Evolutionary conservation across 2,113 vertebrate species (phyloP).

Genomic region (Climacteris rufus): DNA sequence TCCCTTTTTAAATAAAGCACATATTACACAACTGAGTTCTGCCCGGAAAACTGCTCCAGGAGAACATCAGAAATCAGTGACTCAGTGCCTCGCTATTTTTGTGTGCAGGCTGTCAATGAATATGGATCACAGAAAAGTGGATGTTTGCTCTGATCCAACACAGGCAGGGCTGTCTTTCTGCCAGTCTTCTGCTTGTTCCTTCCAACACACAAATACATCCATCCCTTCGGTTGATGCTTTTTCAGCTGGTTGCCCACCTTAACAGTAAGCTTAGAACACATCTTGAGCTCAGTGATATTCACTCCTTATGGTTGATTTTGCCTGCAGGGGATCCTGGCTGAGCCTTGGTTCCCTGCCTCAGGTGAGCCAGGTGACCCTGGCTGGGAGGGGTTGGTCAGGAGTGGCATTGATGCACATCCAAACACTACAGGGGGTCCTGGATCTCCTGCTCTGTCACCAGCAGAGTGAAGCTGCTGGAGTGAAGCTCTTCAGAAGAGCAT

Average conservation of each 20-base stretch:
- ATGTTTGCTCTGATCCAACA: neutral
- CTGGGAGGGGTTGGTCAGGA: fast-evolving
- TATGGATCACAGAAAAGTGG: neutral
- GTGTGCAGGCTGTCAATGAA: neutral
- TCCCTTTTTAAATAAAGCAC: neutral
- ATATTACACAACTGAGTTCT: neutral
- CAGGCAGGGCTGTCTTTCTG: neutral
- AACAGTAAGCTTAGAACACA: neutral
- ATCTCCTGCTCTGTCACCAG: neutral
- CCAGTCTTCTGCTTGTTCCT: neutral
- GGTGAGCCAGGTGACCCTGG: neutral
- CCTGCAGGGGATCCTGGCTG: neutral
- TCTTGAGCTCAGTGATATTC: neutral
- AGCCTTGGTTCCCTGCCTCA: neutral
- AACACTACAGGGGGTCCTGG: neutral
- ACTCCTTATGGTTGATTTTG: neutral
- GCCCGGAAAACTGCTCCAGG: neutral
- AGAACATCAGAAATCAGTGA: neutral
- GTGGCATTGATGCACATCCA: fast-evolving
- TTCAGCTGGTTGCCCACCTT: neutral
- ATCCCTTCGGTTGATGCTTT: neutral
- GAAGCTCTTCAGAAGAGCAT: neutral
- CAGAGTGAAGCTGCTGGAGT: neutral
- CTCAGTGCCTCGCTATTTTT: neutral
- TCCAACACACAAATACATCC: neutral